Evolutionary conservation across 2,888 invertebrate species (phyloP).

Genomic region (Nomada goodeniana): DNA sequence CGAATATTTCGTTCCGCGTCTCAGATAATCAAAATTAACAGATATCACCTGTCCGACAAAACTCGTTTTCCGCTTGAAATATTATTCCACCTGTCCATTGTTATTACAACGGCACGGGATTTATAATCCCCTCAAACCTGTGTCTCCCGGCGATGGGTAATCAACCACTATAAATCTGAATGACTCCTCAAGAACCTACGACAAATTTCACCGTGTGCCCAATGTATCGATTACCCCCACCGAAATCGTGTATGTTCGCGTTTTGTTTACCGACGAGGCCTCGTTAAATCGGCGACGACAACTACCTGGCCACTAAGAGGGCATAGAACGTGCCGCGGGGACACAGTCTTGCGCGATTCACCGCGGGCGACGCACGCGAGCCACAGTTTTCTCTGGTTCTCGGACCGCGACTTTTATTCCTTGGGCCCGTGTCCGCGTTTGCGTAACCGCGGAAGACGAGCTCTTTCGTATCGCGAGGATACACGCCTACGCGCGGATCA

Average conservation of each 20-base stretch:
- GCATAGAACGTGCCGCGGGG: neutral
- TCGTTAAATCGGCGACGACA: slow-evolving; percentile 12
- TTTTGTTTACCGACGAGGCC: slow-evolving; percentile 23
- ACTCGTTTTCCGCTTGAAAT: too few relatives aligned
- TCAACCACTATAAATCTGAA: neutral
- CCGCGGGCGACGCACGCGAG: slow-evolving; percentile 22
- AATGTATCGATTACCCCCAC: neutral
- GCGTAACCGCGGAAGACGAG: slow-evolving; percentile 73
- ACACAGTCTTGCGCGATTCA: slow-evolving; percentile 18
- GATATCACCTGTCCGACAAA: too few relatives aligned
- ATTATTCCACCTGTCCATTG: too few relatives aligned
- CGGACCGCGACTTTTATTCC: slow-evolving; percentile 40
- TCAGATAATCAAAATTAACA: too few relatives aligned
- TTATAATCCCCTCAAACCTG: too few relatives aligned
- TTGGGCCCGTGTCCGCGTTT: slow-evolving; percentile 46
- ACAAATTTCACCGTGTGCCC: neutral
- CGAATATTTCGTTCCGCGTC: too few relatives aligned
- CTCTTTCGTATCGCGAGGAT: slow-evolving; percentile 46
- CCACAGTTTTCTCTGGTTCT: slow-evolving; percentile 46
- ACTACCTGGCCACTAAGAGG: slow-evolving; percentile 16
- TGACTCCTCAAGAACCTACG: neutral
- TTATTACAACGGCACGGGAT: too few relatives aligned
- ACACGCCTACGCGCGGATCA: neutral
- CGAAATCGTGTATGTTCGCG: neutral
- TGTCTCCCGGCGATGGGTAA: neutral